A percentile compares a stretch with the other conserved stretches of the same genome.
Evolutionary conservation across 2,888 invertebrate species (phyloP).

Genomic region (Cosmopolites sordidus): DNA sequence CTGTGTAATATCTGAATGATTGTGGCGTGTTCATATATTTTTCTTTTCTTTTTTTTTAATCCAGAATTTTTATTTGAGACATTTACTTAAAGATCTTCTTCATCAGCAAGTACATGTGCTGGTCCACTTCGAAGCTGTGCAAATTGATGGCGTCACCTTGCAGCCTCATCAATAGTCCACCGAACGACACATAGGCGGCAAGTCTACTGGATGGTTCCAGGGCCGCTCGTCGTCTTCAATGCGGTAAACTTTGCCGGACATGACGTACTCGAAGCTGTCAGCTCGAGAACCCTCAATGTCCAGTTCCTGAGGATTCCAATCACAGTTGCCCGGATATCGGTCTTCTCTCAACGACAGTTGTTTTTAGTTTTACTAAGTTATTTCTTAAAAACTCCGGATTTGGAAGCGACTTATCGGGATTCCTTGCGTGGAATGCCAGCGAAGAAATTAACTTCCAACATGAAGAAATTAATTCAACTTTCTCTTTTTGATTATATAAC

Average conservation of each 20-base stretch:
- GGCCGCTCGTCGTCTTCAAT: conserved; percentile 92
- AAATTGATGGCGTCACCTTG: conserved; percentile 98
- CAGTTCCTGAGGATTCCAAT: conserved; percentile 78
- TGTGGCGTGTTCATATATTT: no score
- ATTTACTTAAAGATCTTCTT: conserved; percentile 66
- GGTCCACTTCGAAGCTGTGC: conserved; percentile 97
- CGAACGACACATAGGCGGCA: conserved; percentile 96
- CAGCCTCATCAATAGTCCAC: conserved; percentile 93
- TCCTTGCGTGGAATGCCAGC: no score
- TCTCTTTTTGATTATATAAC: no score
- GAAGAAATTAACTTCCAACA: no score
- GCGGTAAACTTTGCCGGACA: conserved; percentile 94
- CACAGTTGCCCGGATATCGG: conserved; percentile 92
- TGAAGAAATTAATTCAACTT: no score
- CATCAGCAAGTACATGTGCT: conserved; percentile 94
- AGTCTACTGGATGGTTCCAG: conserved; percentile 81
- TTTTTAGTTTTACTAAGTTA: no score
- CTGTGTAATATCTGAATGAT: no score
- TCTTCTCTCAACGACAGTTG: conserved; percentile 93
- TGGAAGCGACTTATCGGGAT: no score
- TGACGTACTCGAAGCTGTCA: conserved; percentile 98
- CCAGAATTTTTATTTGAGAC: no score
- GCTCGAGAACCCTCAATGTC: conserved; percentile 87
- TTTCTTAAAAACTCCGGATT: no score
- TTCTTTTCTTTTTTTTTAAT: no score